Conservation (phyloP, 2,888 invertebrate genomes). For the Beris morrisii region DNA sequence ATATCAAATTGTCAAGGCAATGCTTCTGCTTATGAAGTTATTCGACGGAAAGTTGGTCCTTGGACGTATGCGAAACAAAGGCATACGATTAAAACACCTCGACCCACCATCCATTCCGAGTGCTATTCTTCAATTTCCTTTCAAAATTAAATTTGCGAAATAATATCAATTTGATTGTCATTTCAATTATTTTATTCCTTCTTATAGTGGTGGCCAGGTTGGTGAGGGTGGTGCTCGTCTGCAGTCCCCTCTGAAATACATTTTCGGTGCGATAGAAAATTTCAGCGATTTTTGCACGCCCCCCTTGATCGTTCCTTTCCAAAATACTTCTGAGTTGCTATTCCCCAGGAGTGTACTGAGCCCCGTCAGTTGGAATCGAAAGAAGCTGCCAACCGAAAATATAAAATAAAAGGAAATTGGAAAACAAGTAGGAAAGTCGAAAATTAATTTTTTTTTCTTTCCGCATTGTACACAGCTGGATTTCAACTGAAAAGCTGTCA, state of each 20-base stretch:
- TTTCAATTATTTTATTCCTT: constrained; percentile 17
- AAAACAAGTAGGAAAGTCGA: constrained; percentile 15
- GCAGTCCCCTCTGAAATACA: too few species aligned
- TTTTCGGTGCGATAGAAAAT: too few species aligned
- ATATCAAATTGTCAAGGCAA: constrained; percentile 5
- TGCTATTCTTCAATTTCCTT: not conserved
- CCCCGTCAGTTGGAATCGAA: not conserved
- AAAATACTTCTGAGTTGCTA: not conserved
- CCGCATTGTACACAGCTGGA: constrained; percentile 9
- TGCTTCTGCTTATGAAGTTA: constrained; percentile 7
- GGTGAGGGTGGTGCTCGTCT: too few species aligned
- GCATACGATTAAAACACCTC: too few species aligned
- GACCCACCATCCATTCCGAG: not conserved
- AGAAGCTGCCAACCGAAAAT: not conserved
- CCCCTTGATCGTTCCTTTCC: not conserved
- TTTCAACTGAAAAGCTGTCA: constrained; percentile 13
- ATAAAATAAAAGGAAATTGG: constrained; percentile 1
- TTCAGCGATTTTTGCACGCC: too few species aligned
- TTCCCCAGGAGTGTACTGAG: not conserved
- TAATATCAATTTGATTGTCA: constrained; percentile 29
- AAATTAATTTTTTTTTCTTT: constrained; percentile 21
- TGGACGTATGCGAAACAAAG: not conserved
- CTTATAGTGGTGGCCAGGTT: not conserved
- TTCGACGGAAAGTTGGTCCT: too few species aligned
- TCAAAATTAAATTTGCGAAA: constrained; percentile 25